Evolutionary conservation across 2,888 invertebrate species (phyloP).

Genomic region (Pandemis cinnamomeana): DNA sequence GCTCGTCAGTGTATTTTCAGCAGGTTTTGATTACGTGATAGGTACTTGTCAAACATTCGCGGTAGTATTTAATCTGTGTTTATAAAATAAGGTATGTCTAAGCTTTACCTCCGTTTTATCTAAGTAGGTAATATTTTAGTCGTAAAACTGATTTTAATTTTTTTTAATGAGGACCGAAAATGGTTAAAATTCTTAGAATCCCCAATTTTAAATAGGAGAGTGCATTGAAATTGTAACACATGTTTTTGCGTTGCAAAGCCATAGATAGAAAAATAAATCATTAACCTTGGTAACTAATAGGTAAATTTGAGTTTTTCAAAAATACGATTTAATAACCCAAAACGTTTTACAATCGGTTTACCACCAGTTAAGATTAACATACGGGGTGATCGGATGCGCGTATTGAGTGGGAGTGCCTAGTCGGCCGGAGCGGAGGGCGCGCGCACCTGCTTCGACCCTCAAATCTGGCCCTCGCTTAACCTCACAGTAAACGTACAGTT

Average conservation of each 20-base stretch:
- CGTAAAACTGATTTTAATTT: too few relatives aligned
- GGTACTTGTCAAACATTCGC: too few relatives aligned
- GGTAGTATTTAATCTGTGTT: too few relatives aligned
- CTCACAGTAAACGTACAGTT: constrained; percentile 58
- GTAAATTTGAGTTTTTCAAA: not conserved
- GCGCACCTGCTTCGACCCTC: constrained; percentile 78
- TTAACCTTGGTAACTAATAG: not conserved
- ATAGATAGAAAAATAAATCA: not conserved
- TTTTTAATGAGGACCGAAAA: too few relatives aligned
- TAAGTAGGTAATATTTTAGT: too few relatives aligned
- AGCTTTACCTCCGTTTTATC: too few relatives aligned
- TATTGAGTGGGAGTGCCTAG: constrained; percentile 41
- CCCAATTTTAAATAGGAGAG: too few relatives aligned
- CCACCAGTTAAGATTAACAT: constrained; percentile 27
- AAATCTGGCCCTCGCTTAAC: constrained; percentile 78
- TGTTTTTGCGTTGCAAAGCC: not conserved
- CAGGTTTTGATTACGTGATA: too few relatives aligned
- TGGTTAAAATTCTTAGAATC: too few relatives aligned
- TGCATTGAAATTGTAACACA: too few relatives aligned
- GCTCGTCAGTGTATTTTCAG: too few relatives aligned
- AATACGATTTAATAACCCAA: not conserved
- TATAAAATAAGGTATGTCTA: too few relatives aligned
- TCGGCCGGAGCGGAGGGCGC: constrained; percentile 75
- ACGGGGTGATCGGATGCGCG: constrained; percentile 20
- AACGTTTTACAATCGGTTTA: constrained; percentile 9